A percentile compares a stretch with the other conserved stretches of the same genome.
Conservation (phyloP, 2,888 invertebrate genomes). For the Dryomyza anilis region DNA sequence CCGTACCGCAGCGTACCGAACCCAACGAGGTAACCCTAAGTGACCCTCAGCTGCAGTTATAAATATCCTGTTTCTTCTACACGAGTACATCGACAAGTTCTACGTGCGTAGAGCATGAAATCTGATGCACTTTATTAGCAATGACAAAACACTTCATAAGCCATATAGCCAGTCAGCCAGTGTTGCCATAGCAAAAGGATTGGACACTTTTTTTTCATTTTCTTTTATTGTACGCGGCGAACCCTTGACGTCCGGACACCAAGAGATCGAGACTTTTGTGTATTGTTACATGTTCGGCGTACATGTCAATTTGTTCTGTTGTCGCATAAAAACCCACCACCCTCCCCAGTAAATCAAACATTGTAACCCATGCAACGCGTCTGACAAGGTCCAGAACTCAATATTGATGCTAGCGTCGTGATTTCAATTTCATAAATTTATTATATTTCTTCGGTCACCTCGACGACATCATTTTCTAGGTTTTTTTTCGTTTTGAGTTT, state of each 20-base stretch:
- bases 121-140: constrained; percentile 32
- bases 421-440: constrained; percentile 28
- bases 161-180: neutral
- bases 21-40: too few species aligned
- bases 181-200: constrained; percentile 19
- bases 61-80: constrained; percentile 14
- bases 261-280: too few species aligned
- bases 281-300: too few species aligned
- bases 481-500: too few species aligned
- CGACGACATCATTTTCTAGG: too few species aligned
- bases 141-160: constrained; percentile 24
- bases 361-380: constrained; percentile 4
- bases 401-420: constrained; percentile 14
- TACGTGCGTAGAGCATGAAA: constrained; percentile 7
- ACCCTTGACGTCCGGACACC: too few species aligned
- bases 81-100: neutral
- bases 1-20: neutral
- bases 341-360: too few species aligned
- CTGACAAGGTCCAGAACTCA: neutral
- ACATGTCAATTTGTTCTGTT: constrained; percentile 18
- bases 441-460: constrained; percentile 3
- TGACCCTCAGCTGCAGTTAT: neutral
- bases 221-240: too few species aligned
- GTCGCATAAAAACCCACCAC: constrained; percentile 10
- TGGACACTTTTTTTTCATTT: too few species aligned